phyloP scores from a whole-genome alignment of 2,888 invertebrate species.

The Laothoe populi region DNA sequence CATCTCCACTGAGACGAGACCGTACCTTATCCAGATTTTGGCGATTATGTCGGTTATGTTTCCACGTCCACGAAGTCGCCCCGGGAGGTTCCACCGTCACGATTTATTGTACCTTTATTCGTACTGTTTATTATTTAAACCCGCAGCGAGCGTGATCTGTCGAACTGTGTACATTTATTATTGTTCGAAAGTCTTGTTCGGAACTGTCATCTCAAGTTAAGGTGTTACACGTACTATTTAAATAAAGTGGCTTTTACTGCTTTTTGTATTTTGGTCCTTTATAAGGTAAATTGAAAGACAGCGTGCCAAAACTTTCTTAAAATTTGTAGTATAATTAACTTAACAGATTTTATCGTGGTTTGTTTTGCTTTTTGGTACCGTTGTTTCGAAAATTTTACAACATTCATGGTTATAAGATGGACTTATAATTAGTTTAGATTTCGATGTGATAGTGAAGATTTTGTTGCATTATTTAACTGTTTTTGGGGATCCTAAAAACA shows the following conservation, averaged over 20 bases:
- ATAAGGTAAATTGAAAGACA: no score
- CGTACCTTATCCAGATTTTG: conserved; percentile 59
- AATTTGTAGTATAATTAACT: no score
- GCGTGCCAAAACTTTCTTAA: no score
- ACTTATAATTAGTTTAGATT: no score
- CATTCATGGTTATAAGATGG: no score
- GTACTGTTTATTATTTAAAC: conserved; percentile 22
- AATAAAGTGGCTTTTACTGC: conserved; percentile 10
- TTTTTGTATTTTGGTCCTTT: background rate
- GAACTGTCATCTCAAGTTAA: conserved; percentile 20
- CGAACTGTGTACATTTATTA: conserved; percentile 18
- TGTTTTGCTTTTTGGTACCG: no score
- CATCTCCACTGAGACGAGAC: conserved; percentile 40
- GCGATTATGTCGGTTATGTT: conserved; percentile 65
- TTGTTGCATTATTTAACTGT: no score
- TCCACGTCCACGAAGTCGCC: conserved; percentile 66
- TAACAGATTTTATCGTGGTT: no score
- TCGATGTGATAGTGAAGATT: no score
- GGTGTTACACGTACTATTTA: conserved; percentile 23
- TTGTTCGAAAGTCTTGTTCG: background rate
- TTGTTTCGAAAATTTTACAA: no score
- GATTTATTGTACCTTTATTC: conserved; percentile 48
- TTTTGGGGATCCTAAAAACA: no score
- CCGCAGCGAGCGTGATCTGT: conserved; percentile 22
- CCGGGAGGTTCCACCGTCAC: conserved; percentile 70